phyloP scores from a whole-genome alignment of 2,797 vertebrate species.

The Spheniscus humboldti region DNA sequence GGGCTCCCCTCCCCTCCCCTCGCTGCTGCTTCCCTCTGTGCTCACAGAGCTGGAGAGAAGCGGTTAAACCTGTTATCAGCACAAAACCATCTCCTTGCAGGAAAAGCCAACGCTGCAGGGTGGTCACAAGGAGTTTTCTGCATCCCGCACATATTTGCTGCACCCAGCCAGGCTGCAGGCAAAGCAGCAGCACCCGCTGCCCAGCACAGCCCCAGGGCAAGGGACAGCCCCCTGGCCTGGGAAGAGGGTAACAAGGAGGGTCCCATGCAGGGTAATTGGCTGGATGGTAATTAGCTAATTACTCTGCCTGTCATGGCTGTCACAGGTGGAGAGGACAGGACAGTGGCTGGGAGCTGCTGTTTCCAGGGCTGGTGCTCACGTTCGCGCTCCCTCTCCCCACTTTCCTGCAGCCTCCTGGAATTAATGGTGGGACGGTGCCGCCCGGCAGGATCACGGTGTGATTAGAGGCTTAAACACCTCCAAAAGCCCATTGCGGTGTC shows the following conservation, averaged over 20 bases:
- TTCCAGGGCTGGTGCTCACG: not conserved
- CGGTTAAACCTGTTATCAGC: not conserved
- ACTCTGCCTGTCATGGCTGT: not conserved
- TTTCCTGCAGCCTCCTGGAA: not conserved
- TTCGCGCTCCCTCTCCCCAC: fast-evolving
- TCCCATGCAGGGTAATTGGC: not conserved
- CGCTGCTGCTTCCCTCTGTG: fast-evolving
- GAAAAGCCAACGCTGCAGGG: fast-evolving
- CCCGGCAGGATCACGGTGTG: fast-evolving
- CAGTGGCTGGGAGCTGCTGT: not conserved
- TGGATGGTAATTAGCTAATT: not conserved
- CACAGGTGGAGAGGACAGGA: not conserved
- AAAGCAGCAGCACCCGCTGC: not conserved
- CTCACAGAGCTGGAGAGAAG: not conserved
- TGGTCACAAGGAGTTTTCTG: fast-evolving
- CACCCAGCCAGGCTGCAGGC: fast-evolving
- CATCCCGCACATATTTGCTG: fast-evolving
- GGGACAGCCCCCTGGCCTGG: fast-evolving
- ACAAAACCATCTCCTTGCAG: not conserved
- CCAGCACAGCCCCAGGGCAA: not conserved
- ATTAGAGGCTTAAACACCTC: not conserved
- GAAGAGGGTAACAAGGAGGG: not conserved
- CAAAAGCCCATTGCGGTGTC: fast-evolving
- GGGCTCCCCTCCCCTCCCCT: not conserved
- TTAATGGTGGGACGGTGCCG: not conserved